Evolutionary conservation across 2,113 vertebrate species (phyloP).

Genomic region (Chloropsis hardwickii): DNA sequence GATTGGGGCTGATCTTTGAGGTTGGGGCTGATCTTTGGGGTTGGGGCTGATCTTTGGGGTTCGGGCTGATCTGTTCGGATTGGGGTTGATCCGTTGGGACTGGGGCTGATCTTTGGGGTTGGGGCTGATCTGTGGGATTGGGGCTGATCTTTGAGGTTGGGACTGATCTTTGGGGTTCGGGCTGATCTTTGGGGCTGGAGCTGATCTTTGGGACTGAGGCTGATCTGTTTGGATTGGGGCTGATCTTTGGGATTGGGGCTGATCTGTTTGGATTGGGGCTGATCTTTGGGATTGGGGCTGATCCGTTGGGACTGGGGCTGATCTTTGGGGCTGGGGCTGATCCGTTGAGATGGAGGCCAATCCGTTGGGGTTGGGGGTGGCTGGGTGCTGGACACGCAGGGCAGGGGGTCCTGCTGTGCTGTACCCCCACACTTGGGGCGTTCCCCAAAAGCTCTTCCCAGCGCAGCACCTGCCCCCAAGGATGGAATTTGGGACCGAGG

Average conservation of each 20-base stretch:
- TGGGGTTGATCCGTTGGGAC: no score
- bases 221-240: accelerated
- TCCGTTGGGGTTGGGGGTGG: neutral
- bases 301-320: neutral
- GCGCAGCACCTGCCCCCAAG: neutral
- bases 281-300: neutral
- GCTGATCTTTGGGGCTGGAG: neutral
- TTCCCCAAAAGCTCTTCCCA: neutral
- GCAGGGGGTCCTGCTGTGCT: neutral
- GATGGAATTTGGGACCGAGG: accelerated
- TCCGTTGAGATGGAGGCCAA: accelerated
- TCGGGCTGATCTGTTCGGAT: no score
- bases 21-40: no score
- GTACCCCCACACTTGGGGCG: accelerated
- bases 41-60: no score
- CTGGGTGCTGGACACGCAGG: neutral
- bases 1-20: no score
- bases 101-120: neutral
- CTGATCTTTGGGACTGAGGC: no score
- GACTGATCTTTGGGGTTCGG: no score
- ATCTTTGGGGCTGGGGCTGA: neutral
- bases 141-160: neutral
- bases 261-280: neutral
- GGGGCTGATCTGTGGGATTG: neutral
- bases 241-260: neutral